Conservation (phyloP, 2,797 vertebrate species). For the Tadarida brasiliensis region DNA sequence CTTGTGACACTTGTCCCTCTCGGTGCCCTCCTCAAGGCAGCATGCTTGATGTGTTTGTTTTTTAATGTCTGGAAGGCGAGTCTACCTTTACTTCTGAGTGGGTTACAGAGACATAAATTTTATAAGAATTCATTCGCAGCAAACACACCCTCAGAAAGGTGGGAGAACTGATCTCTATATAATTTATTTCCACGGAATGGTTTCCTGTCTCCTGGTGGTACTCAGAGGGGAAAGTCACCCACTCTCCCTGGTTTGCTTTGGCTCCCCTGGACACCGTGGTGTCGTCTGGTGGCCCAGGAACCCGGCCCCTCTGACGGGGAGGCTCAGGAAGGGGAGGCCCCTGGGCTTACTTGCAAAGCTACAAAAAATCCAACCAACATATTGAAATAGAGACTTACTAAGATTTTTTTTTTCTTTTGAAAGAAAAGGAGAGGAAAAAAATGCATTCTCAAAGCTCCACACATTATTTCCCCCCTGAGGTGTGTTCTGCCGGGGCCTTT, state of each 20-base stretch:
- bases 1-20: not conserved
- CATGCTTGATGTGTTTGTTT: not conserved
- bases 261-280: fast-evolving
- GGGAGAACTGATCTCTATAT: not conserved
- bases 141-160: not conserved
- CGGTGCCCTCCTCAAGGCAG: not conserved
- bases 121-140: not conserved
- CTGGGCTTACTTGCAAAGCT: not conserved
- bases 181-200: not conserved
- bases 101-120: not conserved
- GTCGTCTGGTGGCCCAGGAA: not conserved
- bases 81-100: not conserved
- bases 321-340: not conserved
- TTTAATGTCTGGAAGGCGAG: not conserved
- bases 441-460: not conserved
- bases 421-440: not conserved
- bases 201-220: not conserved
- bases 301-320: not conserved
- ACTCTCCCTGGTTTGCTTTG: not conserved
- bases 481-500: not conserved
- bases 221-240: not conserved
- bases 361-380: not conserved
- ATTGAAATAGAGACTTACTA: not conserved
- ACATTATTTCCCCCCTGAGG: not conserved
- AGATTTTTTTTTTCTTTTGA: not conserved